phyloP scores from a whole-genome alignment of 1,140 invertebrate species.

The Drosophila watanabei region DNA sequence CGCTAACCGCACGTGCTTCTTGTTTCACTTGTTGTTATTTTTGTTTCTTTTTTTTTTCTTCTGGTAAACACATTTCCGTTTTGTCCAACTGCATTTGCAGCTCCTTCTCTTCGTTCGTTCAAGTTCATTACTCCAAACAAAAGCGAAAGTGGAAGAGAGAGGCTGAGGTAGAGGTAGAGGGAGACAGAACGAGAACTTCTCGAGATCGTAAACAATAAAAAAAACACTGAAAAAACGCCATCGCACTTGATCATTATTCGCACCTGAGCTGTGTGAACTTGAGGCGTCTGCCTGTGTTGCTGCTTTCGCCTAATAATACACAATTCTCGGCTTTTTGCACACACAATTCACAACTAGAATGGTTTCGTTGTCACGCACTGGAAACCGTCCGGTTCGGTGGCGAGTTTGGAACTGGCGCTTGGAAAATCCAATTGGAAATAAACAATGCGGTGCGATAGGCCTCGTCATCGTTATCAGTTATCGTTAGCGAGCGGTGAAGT shows the following conservation, averaged over 20 bases:
- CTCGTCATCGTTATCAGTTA: slow-evolving; percentile 3
- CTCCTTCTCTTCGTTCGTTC: background rate
- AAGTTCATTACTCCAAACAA: slow-evolving; percentile 50
- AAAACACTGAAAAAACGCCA: background rate
- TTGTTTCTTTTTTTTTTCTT: slow-evolving; percentile 14
- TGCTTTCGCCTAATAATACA: background rate
- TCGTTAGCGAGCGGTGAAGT: background rate
- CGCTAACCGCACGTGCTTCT: slow-evolving; percentile 38
- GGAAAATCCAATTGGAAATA: slow-evolving; percentile 64
- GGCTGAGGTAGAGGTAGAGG: slow-evolving; percentile 8
- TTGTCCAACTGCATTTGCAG: slow-evolving; percentile 21
- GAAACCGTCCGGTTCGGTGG: slow-evolving; percentile 51
- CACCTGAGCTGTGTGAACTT: slow-evolving; percentile 31
- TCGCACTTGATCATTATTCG: slow-evolving; percentile 17
- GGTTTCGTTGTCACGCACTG: slow-evolving; percentile 41
- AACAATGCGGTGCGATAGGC: slow-evolving; percentile 41
- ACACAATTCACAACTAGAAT: slow-evolving; percentile 39
- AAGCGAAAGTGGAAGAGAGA: slow-evolving; percentile 43
- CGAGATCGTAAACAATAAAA: slow-evolving; percentile 38
- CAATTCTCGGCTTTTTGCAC: slow-evolving; percentile 12
- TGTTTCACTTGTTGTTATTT: slow-evolving; percentile 27
- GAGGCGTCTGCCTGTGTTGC: background rate
- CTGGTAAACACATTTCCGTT: slow-evolving; percentile 33
- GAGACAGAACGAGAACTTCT: slow-evolving; percentile 35
- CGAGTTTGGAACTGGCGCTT: slow-evolving; percentile 67